Conservation (phyloP, 2,888 invertebrate species). For the Dynastes hyllus region DNA sequence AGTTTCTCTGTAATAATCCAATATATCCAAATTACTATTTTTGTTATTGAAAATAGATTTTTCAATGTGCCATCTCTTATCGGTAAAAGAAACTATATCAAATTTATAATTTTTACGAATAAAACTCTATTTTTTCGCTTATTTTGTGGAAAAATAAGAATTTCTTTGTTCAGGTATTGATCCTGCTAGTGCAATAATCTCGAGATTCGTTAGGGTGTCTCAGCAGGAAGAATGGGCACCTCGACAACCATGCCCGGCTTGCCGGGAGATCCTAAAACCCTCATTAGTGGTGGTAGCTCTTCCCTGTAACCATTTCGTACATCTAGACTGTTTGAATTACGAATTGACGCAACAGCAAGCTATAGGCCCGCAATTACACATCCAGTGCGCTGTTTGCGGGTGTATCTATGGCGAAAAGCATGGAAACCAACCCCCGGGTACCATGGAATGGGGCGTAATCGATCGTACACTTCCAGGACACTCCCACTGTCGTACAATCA, state of each 20-base stretch:
- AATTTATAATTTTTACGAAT: too few species aligned
- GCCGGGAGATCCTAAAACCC: conserved; percentile 77
- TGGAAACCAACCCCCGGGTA: conserved; percentile 88
- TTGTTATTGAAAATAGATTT: too few species aligned
- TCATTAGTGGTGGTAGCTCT: conserved; percentile 77
- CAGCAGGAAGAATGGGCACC: conserved; percentile 79
- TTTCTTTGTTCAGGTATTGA: conserved; percentile 70
- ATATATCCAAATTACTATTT: too few species aligned
- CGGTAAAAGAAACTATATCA: conserved; percentile 59
- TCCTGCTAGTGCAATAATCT: conserved; percentile 77
- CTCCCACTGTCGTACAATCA: conserved; percentile 81
- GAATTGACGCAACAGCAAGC: conserved; percentile 80
- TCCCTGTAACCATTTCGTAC: conserved; percentile 86
- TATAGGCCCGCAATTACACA: conserved; percentile 75
- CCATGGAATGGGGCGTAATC: conserved; percentile 87
- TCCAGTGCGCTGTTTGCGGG: conserved; percentile 92
- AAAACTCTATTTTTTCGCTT: too few species aligned
- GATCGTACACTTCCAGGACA: conserved; percentile 82
- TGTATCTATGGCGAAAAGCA: conserved; percentile 86
- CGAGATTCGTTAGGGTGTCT: conserved; percentile 81
- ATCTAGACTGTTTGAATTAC: conserved; percentile 85
- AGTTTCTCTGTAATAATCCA: too few species aligned
- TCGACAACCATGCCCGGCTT: conserved; percentile 82
- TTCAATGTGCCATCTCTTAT: conserved; percentile 65
- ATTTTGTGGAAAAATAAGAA: too few species aligned